Percentiles rank a stretch among this genome's conserved stretches.
phyloP scores from a whole-genome alignment of 2,113 vertebrate species.

The Marcusenius ussheri region DNA sequence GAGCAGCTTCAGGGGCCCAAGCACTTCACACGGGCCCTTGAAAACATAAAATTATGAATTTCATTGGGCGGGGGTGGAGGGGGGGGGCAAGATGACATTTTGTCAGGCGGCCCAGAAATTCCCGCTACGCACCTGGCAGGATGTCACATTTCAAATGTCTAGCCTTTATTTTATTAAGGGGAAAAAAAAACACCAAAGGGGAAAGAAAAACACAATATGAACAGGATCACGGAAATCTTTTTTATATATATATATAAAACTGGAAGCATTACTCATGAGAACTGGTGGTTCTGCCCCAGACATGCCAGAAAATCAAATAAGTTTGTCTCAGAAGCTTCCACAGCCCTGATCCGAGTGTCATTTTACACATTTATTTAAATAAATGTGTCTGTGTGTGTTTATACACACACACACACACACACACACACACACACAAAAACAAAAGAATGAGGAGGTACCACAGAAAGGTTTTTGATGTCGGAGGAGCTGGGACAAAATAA shows the following conservation, averaged over 20 bases:
- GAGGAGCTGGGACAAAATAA: not conserved
- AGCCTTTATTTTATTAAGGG: not conserved
- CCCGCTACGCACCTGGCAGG: not conserved
- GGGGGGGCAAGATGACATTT: not conserved
- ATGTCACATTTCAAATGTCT: not conserved
- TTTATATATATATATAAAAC: not conserved
- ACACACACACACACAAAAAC: not conserved
- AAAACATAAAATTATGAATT: not conserved
- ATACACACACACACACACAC: not conserved
- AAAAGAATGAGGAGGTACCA: not conserved
- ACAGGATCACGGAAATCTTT: not conserved
- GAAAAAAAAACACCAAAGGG: not conserved
- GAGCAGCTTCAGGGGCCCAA: not conserved
- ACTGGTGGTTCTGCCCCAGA: not conserved
- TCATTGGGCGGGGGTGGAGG: not conserved
- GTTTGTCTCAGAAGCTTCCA: not conserved
- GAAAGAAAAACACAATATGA: not conserved
- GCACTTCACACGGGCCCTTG: not conserved
- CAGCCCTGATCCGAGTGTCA: not conserved
- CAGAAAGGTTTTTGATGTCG: not conserved
- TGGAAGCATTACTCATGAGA: not conserved
- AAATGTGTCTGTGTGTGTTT: too few relatives aligned
- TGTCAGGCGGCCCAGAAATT: not conserved
- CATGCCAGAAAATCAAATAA: not conserved
- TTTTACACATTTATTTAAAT: too few relatives aligned